Conservation (phyloP, 2,888 invertebrate genomes). For the Auanema freiburgensis region DNA sequence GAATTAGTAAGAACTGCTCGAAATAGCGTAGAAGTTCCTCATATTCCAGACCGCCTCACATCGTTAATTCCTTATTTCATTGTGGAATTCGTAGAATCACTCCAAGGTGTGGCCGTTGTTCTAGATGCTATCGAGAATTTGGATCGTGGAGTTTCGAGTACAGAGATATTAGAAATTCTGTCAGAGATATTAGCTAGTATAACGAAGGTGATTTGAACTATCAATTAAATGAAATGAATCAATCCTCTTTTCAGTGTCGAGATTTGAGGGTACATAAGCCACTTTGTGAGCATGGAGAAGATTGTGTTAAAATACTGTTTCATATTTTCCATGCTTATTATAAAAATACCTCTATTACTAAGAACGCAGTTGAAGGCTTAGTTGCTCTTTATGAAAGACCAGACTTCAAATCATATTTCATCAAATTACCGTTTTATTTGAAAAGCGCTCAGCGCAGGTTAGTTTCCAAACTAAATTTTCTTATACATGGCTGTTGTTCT, state of each 20-base stretch:
- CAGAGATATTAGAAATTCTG: constrained; percentile 9
- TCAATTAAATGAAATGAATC: too few relatives aligned
- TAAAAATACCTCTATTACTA: constrained; percentile 6
- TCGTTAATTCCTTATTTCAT: constrained; percentile 1
- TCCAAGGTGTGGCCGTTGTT: constrained; percentile 5
- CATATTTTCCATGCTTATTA: constrained; percentile 16
- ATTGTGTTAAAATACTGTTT: constrained; percentile 10
- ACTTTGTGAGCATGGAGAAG: background rate
- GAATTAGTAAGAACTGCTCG: too few relatives aligned
- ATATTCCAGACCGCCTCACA: constrained; percentile 12
- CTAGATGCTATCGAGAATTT: constrained; percentile 14
- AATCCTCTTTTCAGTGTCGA: constrained; percentile 3
- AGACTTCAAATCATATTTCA: too few relatives aligned
- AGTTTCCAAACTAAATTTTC: too few relatives aligned
- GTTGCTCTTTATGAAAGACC: too few relatives aligned
- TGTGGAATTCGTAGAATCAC: constrained; percentile 4
- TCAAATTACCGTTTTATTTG: too few relatives aligned
- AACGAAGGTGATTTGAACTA: background rate
- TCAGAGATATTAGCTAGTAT: background rate
- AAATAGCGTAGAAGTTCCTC: too few relatives aligned
- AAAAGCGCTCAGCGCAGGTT: too few relatives aligned
- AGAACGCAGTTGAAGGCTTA: too few relatives aligned
- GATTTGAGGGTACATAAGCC: background rate
- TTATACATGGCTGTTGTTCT: too few relatives aligned
- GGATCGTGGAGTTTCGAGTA: constrained; percentile 12